Conservation (phyloP, 2,888 invertebrate species). For the Rhorus exstirpatorius region DNA sequence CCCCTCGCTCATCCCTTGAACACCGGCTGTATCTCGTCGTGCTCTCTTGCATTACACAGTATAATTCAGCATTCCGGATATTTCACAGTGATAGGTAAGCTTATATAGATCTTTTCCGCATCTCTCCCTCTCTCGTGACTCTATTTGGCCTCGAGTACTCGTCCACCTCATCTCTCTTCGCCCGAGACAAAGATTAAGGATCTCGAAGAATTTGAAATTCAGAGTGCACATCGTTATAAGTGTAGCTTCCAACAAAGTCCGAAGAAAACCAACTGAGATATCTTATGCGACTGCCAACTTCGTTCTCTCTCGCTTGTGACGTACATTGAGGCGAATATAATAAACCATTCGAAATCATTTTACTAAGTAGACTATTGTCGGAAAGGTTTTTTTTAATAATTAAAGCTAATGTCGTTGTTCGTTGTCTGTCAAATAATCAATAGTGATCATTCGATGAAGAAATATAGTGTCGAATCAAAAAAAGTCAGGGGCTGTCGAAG, state of each 20-base stretch:
- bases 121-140: not conserved
- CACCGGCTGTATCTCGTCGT: slow-evolving; percentile 10
- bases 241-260: slow-evolving; percentile 11
- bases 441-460: no score
- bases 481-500: no score
- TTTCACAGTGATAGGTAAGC: slow-evolving; percentile 23
- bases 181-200: slow-evolving; percentile 46
- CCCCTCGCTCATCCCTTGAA: slow-evolving; percentile 6
- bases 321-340: not conserved
- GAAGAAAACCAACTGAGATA: slow-evolving; percentile 8
- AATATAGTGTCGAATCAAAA: no score
- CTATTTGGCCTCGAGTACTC: slow-evolving; percentile 57
- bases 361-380: no score
- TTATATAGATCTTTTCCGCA: not conserved
- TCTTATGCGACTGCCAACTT: not conserved
- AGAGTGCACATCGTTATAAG: slow-evolving; percentile 51
- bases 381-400: no score
- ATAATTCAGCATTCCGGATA: slow-evolving; percentile 58
- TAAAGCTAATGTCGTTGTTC: no score
- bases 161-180: slow-evolving; percentile 27
- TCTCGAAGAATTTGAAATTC: slow-evolving; percentile 73
- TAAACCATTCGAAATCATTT: no score
- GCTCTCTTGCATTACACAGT: slow-evolving; percentile 40
- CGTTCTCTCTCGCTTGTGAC: not conserved
- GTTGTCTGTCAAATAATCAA: no score